Base-by-base conservation (phyloP, 2,888 invertebrate species). In the Euzetes globulus region DNA sequence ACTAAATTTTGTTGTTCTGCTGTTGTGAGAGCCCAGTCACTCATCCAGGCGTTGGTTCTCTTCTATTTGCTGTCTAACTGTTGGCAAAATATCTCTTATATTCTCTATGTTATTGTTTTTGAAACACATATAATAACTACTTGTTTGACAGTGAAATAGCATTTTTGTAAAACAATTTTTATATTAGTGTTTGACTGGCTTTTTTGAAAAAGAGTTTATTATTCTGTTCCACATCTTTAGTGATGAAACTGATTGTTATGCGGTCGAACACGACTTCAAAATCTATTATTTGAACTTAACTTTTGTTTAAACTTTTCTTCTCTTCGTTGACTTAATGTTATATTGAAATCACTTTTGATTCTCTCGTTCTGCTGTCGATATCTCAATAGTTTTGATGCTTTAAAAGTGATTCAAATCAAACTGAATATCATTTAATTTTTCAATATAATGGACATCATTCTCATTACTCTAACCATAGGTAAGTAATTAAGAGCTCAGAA, bases 221-320 rank as follows among this genome's bases (percentile, higher is more conserved):
- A 52, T 52, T 29, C 17, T 65, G 65, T 41, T 41, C 65, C 65
- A 65, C 65, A 41, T 65, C 65, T 65, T 41, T 41, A 65, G 65
- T 65, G 41, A 65, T 65, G 29, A 65, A 41, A 37, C 41, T 29
- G 33, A 58, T 58, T 58, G 58, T 29, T 6, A 15, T 27, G 27
- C 27, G 1, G 17, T 15, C 27, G 15, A 55, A 55, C 19, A 55
- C 9, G 6, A 29, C 15, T 58, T 58, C 27, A n/a, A n/a, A n/a
- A n/a, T 13, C 9, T 58, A 17, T 58, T 4, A 13, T 15, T 55
- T 55, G 2, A 25, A 13, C 13, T 9, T 9, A 55, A 55, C 1
- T 7, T 29, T 58, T 58, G 27, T 58, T 29, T 58, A 13, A 19
- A 13, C 6, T 19, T 19, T 5, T 41, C 41, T 41, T n/a, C n/a